A percentile compares a stretch with the other conserved stretches of the same genome.
These are phyloP conservation scores for Chionodraco myersi DNA, from an alignment of 2,113 vertebrate species.

Conservation along the genomic window DNA sequence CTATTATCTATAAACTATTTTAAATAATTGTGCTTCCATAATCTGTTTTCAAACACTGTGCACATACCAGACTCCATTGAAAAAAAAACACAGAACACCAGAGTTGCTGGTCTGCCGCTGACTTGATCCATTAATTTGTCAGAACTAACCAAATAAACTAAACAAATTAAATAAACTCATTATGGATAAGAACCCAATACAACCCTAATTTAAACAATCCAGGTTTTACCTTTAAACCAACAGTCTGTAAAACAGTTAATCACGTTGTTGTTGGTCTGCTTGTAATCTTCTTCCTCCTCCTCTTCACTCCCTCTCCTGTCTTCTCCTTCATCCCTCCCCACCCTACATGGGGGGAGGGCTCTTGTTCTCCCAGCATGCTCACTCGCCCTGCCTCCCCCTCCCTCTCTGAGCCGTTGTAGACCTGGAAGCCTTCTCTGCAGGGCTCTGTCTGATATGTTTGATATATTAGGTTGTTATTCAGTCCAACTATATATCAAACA, in stretches of 20 bases:
- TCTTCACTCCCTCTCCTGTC: conserved; percentile 43
- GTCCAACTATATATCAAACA: conserved; percentile 99
- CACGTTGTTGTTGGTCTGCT: conserved; percentile 36
- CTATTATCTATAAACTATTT: not conserved
- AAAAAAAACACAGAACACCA: no score
- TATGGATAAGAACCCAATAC: no score
- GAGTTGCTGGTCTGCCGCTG: no score
- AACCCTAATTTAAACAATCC: no score
- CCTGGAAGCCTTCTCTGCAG: conserved; percentile 95
- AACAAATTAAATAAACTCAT: no score
- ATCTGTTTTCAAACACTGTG: not conserved
- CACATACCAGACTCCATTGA: no score
- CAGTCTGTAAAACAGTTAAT: not conserved
- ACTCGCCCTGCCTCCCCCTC: conserved; percentile 66
- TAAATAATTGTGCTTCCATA: not conserved
- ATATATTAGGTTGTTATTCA: conserved; percentile 99
- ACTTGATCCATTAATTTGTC: no score
- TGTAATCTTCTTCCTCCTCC: conserved; percentile 26
- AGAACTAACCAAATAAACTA: no score
- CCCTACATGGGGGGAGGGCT: conserved; percentile 39
- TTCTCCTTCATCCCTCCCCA: conserved; percentile 39
- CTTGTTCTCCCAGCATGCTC: conserved; percentile 70
- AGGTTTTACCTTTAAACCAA: not conserved
- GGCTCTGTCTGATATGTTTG: conserved; percentile 99
- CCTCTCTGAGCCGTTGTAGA: conserved; percentile 89